Evolutionary conservation across 2,888 invertebrate genomes (phyloP), one percentile per base, ranked within the genome.

Genomic region (Phyllotreta striolata): DNA sequence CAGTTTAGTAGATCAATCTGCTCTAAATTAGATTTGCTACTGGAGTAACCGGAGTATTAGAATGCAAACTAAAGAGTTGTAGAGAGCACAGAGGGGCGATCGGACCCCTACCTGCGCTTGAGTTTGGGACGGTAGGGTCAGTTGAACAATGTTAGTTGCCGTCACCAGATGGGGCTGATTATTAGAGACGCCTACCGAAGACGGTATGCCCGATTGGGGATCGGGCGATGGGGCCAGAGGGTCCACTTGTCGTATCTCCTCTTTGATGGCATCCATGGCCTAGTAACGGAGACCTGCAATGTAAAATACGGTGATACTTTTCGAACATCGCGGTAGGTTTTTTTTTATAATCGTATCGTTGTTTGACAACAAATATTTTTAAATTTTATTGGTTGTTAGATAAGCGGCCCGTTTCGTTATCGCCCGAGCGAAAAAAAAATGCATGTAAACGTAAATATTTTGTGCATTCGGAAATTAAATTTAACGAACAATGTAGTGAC

Each of bases 201-300:
- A 85, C 72, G 83, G 84, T 71, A 86, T 84, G 60, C 84, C 84
- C 55, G 84, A 82, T 64, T 84, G 81, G 66, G 83, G 82, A 72
- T 84, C 84, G 66, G 86, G 84, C 67, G 85, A 83, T 14, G 70
- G 82, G 66, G 85, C 83, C 77, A 87, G 79, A 71, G 87, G 87
- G 83, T 86, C 86, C 78, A 84, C 83, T 80, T 85, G 85, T 79
- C 92, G 92, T 83, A 93, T 93, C 87, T 94, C 94, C 86, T 94
- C 93, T 84, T 93, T 93, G 90, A 94, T 92, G 85, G 91, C 90
- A 86, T 93, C 93, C 93, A 93, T 94, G 87, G 83, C 84, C 84
- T 81, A 82, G 80, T 81, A 78, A 80, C 71, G 67, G 74, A 70
- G 73, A 77, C 79, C 80, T 80, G 73, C n/a, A n/a, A n/a, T n/a